A percentile compares a stretch with the other conserved stretches of the same genome.
phyloP scores from a whole-genome alignment of 2,888 invertebrate species.

The Zele albiditarsus region DNA sequence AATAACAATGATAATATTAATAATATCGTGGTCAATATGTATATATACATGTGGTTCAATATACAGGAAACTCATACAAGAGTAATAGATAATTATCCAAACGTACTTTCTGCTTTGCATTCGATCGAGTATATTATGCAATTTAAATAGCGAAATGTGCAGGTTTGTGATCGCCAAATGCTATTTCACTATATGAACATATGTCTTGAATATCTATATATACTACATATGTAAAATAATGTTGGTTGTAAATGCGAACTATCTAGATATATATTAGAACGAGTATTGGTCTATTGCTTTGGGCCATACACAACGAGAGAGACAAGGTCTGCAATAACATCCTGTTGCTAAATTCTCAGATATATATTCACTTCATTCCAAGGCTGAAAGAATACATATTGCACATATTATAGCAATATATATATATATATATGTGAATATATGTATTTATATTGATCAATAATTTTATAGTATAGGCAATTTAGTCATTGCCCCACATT shows the following conservation, averaged over 20 bases:
- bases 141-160: slow-evolving; percentile 32
- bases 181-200: background rate
- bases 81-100: slow-evolving; percentile 4
- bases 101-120: slow-evolving; percentile 31
- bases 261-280: slow-evolving; percentile 16
- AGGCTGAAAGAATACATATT: slow-evolving; percentile 28
- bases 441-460: slow-evolving; percentile 6
- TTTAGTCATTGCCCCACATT: slow-evolving; percentile 12
- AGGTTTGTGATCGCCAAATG: slow-evolving; percentile 22
- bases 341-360: slow-evolving; percentile 35
- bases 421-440: background rate
- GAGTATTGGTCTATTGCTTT: slow-evolving; percentile 1
- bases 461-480: background rate
- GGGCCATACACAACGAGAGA: slow-evolving; percentile 11
- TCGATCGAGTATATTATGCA: slow-evolving; percentile 33
- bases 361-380: slow-evolving; percentile 19
- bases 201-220: slow-evolving; percentile 2
- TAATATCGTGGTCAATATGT: background rate
- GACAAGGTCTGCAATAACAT: slow-evolving; percentile 39
- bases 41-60: background rate
- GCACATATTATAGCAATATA: background rate
- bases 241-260: background rate
- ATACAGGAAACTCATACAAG: slow-evolving; percentile 4
- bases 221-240: background rate
- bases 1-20: background rate